phyloP scores from a whole-genome alignment of 2,888 invertebrate genomes.

The Lypha dubia region DNA sequence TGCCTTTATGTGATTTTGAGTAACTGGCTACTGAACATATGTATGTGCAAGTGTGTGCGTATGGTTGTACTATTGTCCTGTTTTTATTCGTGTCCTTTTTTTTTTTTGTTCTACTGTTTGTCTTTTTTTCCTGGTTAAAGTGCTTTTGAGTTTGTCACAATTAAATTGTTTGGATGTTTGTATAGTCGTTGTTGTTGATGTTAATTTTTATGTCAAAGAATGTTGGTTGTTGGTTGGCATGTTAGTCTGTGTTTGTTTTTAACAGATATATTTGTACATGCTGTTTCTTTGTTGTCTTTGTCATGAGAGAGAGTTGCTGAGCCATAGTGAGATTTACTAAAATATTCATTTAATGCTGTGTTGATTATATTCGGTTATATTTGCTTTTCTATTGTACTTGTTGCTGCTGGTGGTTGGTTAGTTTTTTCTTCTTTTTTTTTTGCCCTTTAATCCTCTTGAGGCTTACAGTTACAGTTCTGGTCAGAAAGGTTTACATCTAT shows the following conservation, averaged over 20 bases:
- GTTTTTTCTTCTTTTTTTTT: neutral
- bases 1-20: slow-evolving; percentile 21
- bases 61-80: slow-evolving; percentile 8
- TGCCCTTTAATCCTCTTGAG: neutral
- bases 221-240: neutral
- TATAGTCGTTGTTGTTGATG: slow-evolving; percentile 6
- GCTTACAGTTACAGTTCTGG: too few species aligned
- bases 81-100: slow-evolving; percentile 8
- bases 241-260: neutral
- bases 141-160: slow-evolving; percentile 65
- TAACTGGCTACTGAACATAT: neutral
- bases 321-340: too few species aligned
- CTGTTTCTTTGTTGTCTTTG: neutral
- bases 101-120: neutral
- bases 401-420: slow-evolving; percentile 4
- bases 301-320: neutral
- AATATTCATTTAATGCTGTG: neutral
- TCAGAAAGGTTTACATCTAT: too few species aligned
- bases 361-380: neutral
- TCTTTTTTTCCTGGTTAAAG: slow-evolving; percentile 45
- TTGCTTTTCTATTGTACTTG: slow-evolving; percentile 1
- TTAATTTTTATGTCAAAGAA: slow-evolving; percentile 12
- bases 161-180: slow-evolving; percentile 57
- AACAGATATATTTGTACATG: neutral
- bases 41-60: neutral